Evolutionary conservation across 2,113 vertebrate genomes (phyloP), one percentile per base, ranked within the genome.

Genomic region (Myotis davidii): DNA sequence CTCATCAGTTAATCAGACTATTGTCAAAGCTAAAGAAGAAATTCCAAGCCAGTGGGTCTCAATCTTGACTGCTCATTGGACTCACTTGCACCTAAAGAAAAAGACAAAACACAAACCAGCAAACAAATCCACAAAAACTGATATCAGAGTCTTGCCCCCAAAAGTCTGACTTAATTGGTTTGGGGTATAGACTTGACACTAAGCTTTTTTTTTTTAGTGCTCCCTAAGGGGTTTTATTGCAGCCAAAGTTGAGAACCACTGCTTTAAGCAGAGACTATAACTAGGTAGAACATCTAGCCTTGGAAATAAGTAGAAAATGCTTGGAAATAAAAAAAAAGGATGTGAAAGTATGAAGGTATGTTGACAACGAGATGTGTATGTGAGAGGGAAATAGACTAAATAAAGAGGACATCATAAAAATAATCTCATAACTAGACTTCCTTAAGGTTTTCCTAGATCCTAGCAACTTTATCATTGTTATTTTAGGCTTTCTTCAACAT

Each of bases 221-320:
- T 79, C 13, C 0, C 18, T 1, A 34, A 21, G 7, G 2, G 10
- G 48, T 87, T 93, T 89, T 82, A 91, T 54, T 87, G 37, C 7
- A 86, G 37, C 39, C 12, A n/a, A 87, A 92, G 34, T 50, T 72
- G 64, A 92, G 27, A 90, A 54, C n/a, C 39, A 92, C 8, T 83
- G 67, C 34, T 92, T 91, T 72, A 74, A 87, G n/a, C 13, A 74
- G 64, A 73, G 27, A 79, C 74, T 69, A 79, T 89, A 85, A 27
- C 5, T n/a, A 81, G 2, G 67, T 85, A 50, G 29, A 54, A 34
- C 9, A 25, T 69, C 8, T 88, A 64, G 17, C 37, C 7, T 93
- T 96, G 59, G 42, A 13, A 85, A 56, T 77, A 85, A 88, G 27
- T 64, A 85, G 32, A 82, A 90, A 88, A 61, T 14, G 2, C 18